phyloP scores from a whole-genome alignment of 2,888 invertebrate genomes.

The Eumacrocentrus americanus region DNA sequence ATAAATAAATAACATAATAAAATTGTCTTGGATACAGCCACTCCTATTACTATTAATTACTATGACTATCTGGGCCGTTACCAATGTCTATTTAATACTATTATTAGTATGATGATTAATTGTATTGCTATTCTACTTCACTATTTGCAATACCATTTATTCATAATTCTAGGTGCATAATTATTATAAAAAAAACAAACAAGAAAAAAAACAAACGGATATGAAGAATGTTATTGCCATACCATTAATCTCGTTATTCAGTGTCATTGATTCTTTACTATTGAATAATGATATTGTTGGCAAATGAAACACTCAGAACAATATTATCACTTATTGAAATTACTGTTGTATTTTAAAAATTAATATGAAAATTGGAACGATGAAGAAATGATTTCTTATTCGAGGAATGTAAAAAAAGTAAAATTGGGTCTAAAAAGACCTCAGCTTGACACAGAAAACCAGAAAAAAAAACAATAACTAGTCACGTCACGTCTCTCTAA shows the following conservation, averaged over 20 bases:
- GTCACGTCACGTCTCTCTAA: too few species aligned
- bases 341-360: too few species aligned
- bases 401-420: too few species aligned
- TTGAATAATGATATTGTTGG: neutral
- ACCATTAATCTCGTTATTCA: neutral
- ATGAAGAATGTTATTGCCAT: neutral
- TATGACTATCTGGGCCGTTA: slow-evolving; percentile 20
- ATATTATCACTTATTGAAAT: too few species aligned
- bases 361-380: too few species aligned
- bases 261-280: neutral
- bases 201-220: neutral
- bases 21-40: slow-evolving; percentile 17
- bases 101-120: slow-evolving; percentile 14
- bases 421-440: too few species aligned
- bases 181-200: neutral
- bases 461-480: too few species aligned
- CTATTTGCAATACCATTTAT: slow-evolving; percentile 15
- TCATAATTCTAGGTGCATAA: slow-evolving; percentile 2
- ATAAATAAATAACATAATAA: neutral
- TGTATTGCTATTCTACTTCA: slow-evolving; percentile 16
- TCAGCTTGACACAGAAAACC: too few species aligned
- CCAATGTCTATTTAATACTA: slow-evolving; percentile 10
- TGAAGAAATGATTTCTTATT: too few species aligned
- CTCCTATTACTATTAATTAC: slow-evolving; percentile 18
- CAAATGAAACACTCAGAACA: neutral